Evolutionary conservation across 2,113 vertebrate species (phyloP).

Genomic region (Psettodes erumei): DNA sequence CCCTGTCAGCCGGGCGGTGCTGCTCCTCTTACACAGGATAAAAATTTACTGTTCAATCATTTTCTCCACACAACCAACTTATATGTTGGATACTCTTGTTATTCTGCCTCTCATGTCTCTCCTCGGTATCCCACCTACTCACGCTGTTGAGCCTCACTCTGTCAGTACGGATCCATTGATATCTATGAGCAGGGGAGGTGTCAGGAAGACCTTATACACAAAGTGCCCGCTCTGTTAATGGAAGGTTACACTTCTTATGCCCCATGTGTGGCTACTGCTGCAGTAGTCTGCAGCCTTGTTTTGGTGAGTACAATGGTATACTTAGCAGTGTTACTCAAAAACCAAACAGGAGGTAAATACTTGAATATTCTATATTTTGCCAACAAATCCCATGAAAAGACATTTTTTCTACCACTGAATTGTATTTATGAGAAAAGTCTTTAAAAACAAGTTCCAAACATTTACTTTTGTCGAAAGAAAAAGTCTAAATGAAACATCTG

Average conservation of each 20-base stretch:
- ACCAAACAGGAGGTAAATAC: too few relatives aligned
- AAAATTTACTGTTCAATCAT: slow-evolving; percentile 31
- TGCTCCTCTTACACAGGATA: background rate
- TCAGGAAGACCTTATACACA: slow-evolving; percentile 23
- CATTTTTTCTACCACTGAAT: too few relatives aligned
- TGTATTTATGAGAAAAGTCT: too few relatives aligned
- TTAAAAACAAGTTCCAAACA: too few relatives aligned
- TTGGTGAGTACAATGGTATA: too few relatives aligned
- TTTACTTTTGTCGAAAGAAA: too few relatives aligned
- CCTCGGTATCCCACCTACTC: background rate
- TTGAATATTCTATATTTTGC: too few relatives aligned
- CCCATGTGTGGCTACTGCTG: background rate
- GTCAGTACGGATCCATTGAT: slow-evolving; percentile 16
- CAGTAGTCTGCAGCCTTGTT: background rate
- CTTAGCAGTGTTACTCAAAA: too few relatives aligned
- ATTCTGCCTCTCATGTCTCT: slow-evolving; percentile 10
- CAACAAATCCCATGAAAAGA: too few relatives aligned
- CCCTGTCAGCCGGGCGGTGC: background rate
- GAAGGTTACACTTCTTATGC: slow-evolving; percentile 12
- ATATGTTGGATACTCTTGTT: background rate
- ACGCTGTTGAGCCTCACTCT: background rate
- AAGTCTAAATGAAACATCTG: too few relatives aligned
- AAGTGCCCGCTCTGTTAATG: slow-evolving; percentile 36
- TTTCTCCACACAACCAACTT: slow-evolving; percentile 4
- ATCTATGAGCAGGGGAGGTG: background rate